Base-by-base conservation (phyloP, 1,140 invertebrate genomes). In the Drosophila miranda region DNA sequence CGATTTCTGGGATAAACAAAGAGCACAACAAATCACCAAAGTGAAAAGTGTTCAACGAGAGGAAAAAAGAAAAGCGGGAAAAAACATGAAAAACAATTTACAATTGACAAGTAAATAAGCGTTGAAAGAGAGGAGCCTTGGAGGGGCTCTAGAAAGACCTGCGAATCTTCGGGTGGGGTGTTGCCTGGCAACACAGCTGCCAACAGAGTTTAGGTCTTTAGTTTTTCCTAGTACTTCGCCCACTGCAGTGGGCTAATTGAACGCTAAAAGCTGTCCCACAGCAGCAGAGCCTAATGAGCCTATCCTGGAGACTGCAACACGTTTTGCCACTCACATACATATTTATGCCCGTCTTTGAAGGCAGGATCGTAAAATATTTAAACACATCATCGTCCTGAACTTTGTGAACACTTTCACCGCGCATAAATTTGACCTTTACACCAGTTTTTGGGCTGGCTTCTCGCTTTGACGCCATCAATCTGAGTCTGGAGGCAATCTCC, bases 31-130 rank as follows among this genome's bases (percentile, higher is more conserved):
- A 68, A 61, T 60, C 52, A 67, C 74, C 45, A 77, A 73, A 75
- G 72, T 51, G 70, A 67, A 59, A 67, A 73, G 70, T 73, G 70
- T 74, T 51, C 60, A 41, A 23, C 28, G 14, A 43, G 43, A 34
- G 34, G 42, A 8, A 48, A 8, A 23, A 49, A 64, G 26, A 48
- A 44, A 61, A 52, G 46, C 42, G 57, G 63, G 59, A 70, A 78
- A 64, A 64, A 86, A 87, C 82, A 87, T 49, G 82, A 38, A 68
- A 87, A 88, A 87, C 82, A 87, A 87, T 87, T 87, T 87, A 87
- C 75, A 87, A 82, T 87, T 87, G 82, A 87, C 82, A 87, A 87
- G 82, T 87, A 87, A 78, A 87, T 87, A 86, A 75, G 61, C 45
- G 26, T 41, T 9, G 55, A 52, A 46, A 21, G 30, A n/a, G 26